Conservation (phyloP, 30 jellyfish, hydroid and myxozoan genomes). For the Aurelia sp. region DNA sequence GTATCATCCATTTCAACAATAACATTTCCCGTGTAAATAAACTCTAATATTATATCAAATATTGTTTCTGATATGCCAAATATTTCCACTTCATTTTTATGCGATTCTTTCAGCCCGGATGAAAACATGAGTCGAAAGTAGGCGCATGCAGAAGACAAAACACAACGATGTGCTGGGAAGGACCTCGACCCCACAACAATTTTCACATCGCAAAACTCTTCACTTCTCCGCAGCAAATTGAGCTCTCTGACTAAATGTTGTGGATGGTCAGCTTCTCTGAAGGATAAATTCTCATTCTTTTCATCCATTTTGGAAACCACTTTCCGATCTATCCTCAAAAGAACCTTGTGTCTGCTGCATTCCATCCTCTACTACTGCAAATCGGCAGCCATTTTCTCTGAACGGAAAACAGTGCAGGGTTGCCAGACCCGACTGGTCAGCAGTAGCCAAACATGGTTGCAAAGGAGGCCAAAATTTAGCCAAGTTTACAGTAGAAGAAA, state of each 20-base stretch:
- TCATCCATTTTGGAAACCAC: constrained; percentile 23
- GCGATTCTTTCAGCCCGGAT: constrained; percentile 56
- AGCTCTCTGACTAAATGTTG: constrained; percentile 38
- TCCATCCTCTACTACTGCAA: no score
- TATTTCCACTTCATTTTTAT: constrained; percentile 55
- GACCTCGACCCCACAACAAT: constrained; percentile 60
- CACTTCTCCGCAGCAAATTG: constrained; percentile 54
- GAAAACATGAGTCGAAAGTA: constrained; percentile 64
- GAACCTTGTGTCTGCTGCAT: no score
- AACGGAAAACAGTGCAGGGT: no score
- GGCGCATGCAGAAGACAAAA: constrained; percentile 63
- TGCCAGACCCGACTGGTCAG: no score
- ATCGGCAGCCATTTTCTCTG: no score
- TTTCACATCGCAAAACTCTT: constrained; percentile 66
- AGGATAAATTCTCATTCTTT: constrained; percentile 31
- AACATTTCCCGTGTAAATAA: constrained; percentile 69
- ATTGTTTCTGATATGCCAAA: constrained; percentile 53
- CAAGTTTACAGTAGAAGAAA: no score
- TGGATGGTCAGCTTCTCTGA: constrained; percentile 63
- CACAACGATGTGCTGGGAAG: constrained; percentile 67
- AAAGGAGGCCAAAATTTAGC: no score
- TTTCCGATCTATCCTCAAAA: no score
- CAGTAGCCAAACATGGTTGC: no score
- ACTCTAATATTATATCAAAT: constrained; percentile 50
- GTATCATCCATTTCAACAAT: constrained; percentile 50